Evolutionary conservation across 2,113 vertebrate species (phyloP).

Genomic region (Caranx ignobilis): DNA sequence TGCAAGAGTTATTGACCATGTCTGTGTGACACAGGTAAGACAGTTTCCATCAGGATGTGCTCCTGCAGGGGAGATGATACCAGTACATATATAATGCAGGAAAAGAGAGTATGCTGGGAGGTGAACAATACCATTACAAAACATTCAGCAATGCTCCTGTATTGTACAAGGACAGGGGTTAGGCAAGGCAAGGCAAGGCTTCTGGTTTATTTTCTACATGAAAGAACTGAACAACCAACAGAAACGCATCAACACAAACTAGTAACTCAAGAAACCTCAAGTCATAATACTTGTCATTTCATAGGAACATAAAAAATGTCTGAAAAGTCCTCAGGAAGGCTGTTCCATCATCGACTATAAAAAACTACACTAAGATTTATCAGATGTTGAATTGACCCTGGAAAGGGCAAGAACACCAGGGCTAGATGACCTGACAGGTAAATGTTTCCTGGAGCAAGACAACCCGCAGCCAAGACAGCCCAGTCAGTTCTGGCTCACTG

Average conservation of each 20-base stretch:
- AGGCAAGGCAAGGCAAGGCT: not conserved
- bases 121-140: not conserved
- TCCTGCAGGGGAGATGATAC: not conserved
- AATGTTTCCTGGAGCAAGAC: not conserved
- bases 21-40: conserved; percentile 2
- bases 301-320: not conserved
- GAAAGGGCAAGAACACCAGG: not conserved
- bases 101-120: not conserved
- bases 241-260: not conserved
- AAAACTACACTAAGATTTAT: not conserved
- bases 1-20: conserved; percentile 4
- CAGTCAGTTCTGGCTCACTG: not conserved
- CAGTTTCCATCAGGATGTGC: not conserved
- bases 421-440: not conserved
- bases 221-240: not conserved
- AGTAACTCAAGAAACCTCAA: not conserved
- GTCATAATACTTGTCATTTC: not conserved
- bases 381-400: not conserved
- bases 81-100: not conserved
- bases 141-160: not conserved
- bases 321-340: not conserved
- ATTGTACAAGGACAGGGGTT: not conserved
- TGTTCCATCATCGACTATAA: not conserved
- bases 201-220: not conserved
- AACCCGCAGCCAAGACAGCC: not conserved